A percentile compares a stretch with the other conserved stretches of the same genome.
These are phyloP conservation scores for Acholoe squamosa DNA, from an alignment of 2,888 invertebrate genomes.

Conservation along the genomic window DNA sequence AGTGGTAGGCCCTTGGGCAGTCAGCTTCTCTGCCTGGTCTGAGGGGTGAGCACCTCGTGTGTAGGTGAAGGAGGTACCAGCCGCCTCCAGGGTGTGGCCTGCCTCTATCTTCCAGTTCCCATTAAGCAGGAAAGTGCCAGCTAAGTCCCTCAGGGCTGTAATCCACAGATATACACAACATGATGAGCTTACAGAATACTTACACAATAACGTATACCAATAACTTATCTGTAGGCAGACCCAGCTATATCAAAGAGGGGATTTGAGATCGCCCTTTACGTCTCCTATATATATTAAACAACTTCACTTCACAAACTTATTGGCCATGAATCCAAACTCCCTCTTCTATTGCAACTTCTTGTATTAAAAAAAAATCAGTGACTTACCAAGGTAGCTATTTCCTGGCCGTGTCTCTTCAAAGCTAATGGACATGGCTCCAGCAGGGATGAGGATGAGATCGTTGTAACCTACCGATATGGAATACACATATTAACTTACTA, in stretches of 20 bases:
- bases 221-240: too few species aligned
- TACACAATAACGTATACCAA: too few species aligned
- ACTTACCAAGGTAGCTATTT: constrained; percentile 65
- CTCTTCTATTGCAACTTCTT: too few species aligned
- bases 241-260: too few species aligned
- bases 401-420: constrained; percentile 62
- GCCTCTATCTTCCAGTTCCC: constrained; percentile 65
- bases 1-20: constrained; percentile 24
- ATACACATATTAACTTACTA: too few species aligned
- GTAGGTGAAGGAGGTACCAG: constrained; percentile 59
- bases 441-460: constrained; percentile 66
- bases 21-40: constrained; percentile 39
- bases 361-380: too few species aligned
- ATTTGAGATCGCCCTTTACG: too few species aligned
- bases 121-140: constrained; percentile 62
- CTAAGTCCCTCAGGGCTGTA: constrained; percentile 62
- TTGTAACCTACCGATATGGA: constrained; percentile 65
- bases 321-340: too few species aligned
- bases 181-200: too few species aligned
- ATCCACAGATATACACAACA: constrained; percentile 13
- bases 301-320: too few species aligned
- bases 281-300: too few species aligned
- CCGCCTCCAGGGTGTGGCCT: constrained; percentile 14
- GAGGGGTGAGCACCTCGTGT: constrained; percentile 54
- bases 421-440: constrained; percentile 65